Evolutionary conservation across 2,113 vertebrate species (phyloP), one percentile per base, ranked within the genome.

Genomic region (Mastomys natalensis): DNA sequence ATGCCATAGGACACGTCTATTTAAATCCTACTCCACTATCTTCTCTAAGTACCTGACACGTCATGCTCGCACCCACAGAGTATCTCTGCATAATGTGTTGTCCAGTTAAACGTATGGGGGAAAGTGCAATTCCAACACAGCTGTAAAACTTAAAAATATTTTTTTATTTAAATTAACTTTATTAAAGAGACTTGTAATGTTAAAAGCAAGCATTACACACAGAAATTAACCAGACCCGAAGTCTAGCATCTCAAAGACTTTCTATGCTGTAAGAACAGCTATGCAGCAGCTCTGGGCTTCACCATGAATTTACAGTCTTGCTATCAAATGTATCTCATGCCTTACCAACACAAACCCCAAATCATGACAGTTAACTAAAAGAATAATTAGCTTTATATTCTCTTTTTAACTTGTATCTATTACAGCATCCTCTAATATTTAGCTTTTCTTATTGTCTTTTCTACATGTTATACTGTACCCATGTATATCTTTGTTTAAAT

Each of bases 1-100:
- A 93, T 94, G 90, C 78, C 91, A 97, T 53, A 89, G 60, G 51
- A 94, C 89, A 92, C 43, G 90, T 91, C 45, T 87, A 64, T 86
- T 93, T 88, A n/a, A 81, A 55, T 96, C 91, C 66, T 43, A 92
- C 66, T 88, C 81, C 72, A 74, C 2, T 87, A 31, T 73, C 21
- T 87, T 48, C 85, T 37, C 43, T 82, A 55, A 95, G 2, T 16
- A 77, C 55, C 96, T 90, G 73, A 90, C 19, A 80, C 62, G 55
- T 60, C 89, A 90, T 51, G 89, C 84, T 95, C 76, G 82, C 76
- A 66, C 89, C 90, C 40, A 81, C 11, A 90, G 92, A 58, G 70
- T 53, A 88, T 40, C 55, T 73, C 92, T 73, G 87, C 43, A 70
- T 87, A 43, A 91, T 51, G 60, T 91, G 68, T 66, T 74, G 55